Conservation (phyloP, 2,888 invertebrate species). For the Harpagoxenus sublaevis region DNA sequence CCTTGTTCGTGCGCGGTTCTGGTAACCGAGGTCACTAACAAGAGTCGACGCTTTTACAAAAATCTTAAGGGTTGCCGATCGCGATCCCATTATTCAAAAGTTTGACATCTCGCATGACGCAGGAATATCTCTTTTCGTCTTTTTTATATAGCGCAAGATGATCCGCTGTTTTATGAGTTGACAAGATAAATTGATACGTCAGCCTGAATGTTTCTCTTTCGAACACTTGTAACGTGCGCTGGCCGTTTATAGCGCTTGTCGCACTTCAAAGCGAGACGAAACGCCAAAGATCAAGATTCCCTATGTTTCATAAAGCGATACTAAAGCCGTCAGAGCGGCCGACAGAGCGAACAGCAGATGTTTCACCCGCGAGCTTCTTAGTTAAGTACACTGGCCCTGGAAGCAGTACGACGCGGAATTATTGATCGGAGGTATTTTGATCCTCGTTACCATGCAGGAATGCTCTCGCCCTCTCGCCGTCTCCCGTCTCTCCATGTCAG, state of each 20-base stretch:
- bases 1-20: slow-evolving; percentile 68
- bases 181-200: slow-evolving; percentile 47
- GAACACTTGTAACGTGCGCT: slow-evolving; percentile 6
- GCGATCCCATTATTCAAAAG: slow-evolving; percentile 52
- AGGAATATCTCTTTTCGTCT: not conserved
- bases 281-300: slow-evolving; percentile 32
- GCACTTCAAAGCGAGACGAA: slow-evolving; percentile 34
- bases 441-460: slow-evolving; percentile 60
- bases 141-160: slow-evolving; percentile 20
- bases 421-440: slow-evolving; percentile 70
- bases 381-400: slow-evolving; percentile 37
- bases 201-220: slow-evolving; percentile 18
- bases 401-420: slow-evolving; percentile 44
- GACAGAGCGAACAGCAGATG: not conserved
- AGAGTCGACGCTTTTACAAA: slow-evolving; percentile 64
- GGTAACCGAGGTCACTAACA: slow-evolving; percentile 66
- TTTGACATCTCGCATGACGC: slow-evolving; percentile 37
- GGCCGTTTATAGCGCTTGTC: not conserved
- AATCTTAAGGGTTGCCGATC: slow-evolving; percentile 49
- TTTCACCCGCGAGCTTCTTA: slow-evolving; percentile 20
- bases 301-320: slow-evolving; percentile 28
- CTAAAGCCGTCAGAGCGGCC: not conserved
- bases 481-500: slow-evolving; percentile 42
- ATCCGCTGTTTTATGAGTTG: slow-evolving; percentile 36
- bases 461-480: slow-evolving; percentile 10